Evolutionary conservation across 1,140 invertebrate genomes (phyloP), one percentile per base, ranked within the genome.

Genomic region (Teleogryllus occipitalis): DNA sequence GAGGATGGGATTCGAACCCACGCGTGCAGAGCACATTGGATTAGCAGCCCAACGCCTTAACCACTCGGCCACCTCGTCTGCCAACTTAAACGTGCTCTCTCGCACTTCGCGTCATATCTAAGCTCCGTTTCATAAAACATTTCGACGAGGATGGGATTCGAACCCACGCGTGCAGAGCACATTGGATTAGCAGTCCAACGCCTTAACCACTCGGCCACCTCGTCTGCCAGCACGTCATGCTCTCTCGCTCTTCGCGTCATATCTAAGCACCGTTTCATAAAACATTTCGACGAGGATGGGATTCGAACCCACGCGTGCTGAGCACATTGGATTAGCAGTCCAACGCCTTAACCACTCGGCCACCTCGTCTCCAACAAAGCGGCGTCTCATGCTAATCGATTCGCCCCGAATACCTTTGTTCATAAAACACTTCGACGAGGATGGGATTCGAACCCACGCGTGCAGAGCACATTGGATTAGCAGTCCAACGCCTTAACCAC

Each of bases 1-100:
- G 80, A 80, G 80, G 80, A 80, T 80, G 80, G 80, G 80, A 80
- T 80, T 80, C 80, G 80, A 80, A 80, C 80, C 80, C 80, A 80
- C 80, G 80, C 80, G 80, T 80, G 80, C 80, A 80, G 80, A 80
- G 80, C 80, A 80, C 80, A 80, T 80, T 80, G 80, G 80, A 80
- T 80, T 80, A 80, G 80, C 80, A 80, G 80, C 78, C 80, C 80
- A 80, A 80, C 80, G 80, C 80, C 80, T 80, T 80, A 80, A 80
- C 80, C 80, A 80, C 80, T 80, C 80, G 80, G 80, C 80, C 80
- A 80, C 80, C 80, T 80, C 80, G 80, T 80, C 80, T 78, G 8
- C n/a, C n/a, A n/a, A n/a, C n/a, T n/a, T n/a, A n/a, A n/a, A n/a
- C n/a, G n/a, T n/a, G n/a, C n/a, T n/a, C n/a, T n/a, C n/a, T n/a